Conservation (phyloP, 1,140 invertebrate species). For the Calephelis virginiensis region DNA sequence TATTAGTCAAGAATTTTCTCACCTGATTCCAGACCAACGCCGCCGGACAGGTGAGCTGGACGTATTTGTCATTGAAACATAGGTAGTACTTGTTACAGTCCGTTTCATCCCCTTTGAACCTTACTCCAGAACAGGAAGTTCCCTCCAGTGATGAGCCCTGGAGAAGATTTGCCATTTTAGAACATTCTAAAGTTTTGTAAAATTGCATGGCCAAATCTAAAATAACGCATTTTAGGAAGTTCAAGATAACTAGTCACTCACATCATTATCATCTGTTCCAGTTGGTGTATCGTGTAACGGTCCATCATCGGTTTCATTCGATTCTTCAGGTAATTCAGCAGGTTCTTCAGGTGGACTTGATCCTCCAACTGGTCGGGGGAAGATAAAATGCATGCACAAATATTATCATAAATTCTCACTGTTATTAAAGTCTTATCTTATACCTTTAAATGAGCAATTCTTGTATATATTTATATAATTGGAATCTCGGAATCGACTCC, state of each 20-base stretch:
- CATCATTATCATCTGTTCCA: slow-evolving; percentile 25
- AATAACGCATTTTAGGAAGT: no score
- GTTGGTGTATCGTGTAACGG: slow-evolving; percentile 1
- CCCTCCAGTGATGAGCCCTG: slow-evolving; percentile 52
- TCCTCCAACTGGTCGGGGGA: background rate
- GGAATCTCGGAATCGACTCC: no score
- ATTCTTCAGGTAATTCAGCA: slow-evolving; percentile 8
- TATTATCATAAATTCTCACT: no score
- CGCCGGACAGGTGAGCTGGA: slow-evolving; percentile 83
- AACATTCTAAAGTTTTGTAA: background rate
- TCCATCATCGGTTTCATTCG: background rate
- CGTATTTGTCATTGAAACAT: slow-evolving; percentile 85
- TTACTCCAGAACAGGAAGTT: slow-evolving; percentile 78
- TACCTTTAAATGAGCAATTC: no score
- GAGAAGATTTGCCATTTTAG: background rate
- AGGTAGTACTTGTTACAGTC: slow-evolving; percentile 90
- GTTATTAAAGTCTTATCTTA: no score
- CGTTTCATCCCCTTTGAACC: slow-evolving; percentile 81
- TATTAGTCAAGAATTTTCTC: slow-evolving; percentile 17
- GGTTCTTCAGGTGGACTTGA: slow-evolving; percentile 16
- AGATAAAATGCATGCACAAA: background rate
- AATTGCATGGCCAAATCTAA: no score
- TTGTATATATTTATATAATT: no score
- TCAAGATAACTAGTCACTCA: slow-evolving; percentile 13
- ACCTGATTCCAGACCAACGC: slow-evolving; percentile 87